Evolutionary conservation across 1,140 invertebrate species (phyloP), one percentile per base, ranked within the genome.

Genomic region (Rhizoglyphus robini): DNA sequence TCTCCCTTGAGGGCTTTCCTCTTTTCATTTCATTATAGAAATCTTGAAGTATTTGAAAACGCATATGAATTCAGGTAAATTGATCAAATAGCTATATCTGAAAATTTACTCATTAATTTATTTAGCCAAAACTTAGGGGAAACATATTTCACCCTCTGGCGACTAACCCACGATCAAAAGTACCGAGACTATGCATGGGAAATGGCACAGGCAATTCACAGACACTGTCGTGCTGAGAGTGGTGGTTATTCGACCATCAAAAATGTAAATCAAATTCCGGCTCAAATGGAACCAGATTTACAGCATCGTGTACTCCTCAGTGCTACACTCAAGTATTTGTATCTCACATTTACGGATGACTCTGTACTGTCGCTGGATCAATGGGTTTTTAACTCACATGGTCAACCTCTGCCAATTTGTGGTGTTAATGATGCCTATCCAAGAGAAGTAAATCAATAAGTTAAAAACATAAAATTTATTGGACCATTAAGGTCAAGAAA

Each of bases 311-410:
- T 92, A 81, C 96, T 97, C 79, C 81, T 99, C 63, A 94, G n/a
- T n/a, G n/a, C n/a, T n/a, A n/a, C n/a, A n/a, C n/a, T n/a, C n/a
- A n/a, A n/a, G n/a, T n/a, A n/a, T n/a, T n/a, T n/a, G n/a, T n/a
- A n/a, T n/a, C n/a, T n/a, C n/a, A n/a, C n/a, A n/a, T n/a, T n/a
- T n/a, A n/a, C n/a, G n/a, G n/a, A n/a, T n/a, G n/a, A n/a, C n/a
- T n/a, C n/a, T n/a, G n/a, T n/a, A n/a, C n/a, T n/a, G n/a, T n/a
- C n/a, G n/a, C n/a, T n/a, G n/a, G n/a, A n/a, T n/a, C n/a, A n/a
- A n/a, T n/a, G n/a, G 94, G 93, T 99, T 3, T 92, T 96, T 77
- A 99, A 98, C 75, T 97, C 94, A 0, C 95, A 99, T 79, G 95
- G 91, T 23, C 95, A 99, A 79, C 89, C 94, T 15, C 79, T 98